Base-by-base conservation (phyloP, 2,113 vertebrate species). In the Apodemus sylvaticus region DNA sequence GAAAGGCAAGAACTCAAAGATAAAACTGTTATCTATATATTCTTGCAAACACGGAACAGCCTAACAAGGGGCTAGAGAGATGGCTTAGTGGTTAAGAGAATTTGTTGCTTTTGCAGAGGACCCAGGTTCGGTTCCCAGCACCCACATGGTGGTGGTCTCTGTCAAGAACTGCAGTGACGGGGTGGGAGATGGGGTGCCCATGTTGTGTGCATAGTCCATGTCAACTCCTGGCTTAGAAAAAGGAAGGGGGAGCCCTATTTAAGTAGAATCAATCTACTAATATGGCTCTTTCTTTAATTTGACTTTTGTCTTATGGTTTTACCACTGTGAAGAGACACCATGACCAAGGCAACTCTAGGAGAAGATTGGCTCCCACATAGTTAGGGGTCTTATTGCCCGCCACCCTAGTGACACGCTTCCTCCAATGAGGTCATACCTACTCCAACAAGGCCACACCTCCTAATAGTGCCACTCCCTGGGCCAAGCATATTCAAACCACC, bases 41-140 rank as follows among this genome's bases (percentile, higher is more conserved):
- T 82, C 45, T 93, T 58, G 39, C 70, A 36, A 96, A 83, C 53
- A 91, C 77, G 55, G 89, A 87, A 93, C 53, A n/a, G 2, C 24
- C 62, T 83, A n/a, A 36, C 24, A 78, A 86, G 12, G 36, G 64
- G 93, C 45, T 19, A 3, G 14, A 60, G 26, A 55, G 39, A 26
- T 31, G 60, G 17, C 16, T 89, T 26, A 48, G 74, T 29, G 74
- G 36, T 76, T 48, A 48, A 76, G 26, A 76, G 74, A 29, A 76
- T 11, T 26, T 29, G 42, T 48, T 29, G 24, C 74, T 48, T 48
- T 76, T 76, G 74, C 42, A 76, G 42, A 48, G 42, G 74, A 76
- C 12, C 73, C 12, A 16, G 42, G 45, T 29, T 29, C 5, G 13
- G 24, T 76, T 26, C 42, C 74, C 42, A 48, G 74, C 74, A 76